Evolutionary conservation across 2,797 vertebrate species (phyloP), one percentile per base, ranked within the genome.

Genomic region (Mus caroli): DNA sequence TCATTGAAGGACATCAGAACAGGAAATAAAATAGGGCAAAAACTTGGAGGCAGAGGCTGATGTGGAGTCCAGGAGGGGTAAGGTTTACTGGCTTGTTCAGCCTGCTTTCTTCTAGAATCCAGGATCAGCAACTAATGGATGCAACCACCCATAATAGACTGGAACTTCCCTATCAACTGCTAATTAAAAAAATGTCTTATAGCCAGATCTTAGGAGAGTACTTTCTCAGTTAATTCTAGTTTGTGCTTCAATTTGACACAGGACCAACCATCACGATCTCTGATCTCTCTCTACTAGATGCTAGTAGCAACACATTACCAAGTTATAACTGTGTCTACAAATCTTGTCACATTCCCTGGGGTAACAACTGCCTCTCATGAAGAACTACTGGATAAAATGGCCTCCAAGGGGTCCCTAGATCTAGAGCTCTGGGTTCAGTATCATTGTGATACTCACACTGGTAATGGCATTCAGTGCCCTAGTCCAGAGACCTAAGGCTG

Each of bases 281-380:
- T 28, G 14, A 50, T 22, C 24, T 31, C 37, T 54, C 0, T 22
- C 71, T 15, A 14, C 0, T 9, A 14, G 58, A n/a, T 2, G 0
- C 37, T 73, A 73, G 37, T 2, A 73, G 26, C 54, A 64, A 8
- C 19, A 5, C 80, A 56, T 43, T 2, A 11, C 67, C 12, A 73
- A 24, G n/a, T 10, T 34, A 13, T 67, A 40, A 69, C 64, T 12
- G 3, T 22, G 31, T 85, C 71, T 43, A 19, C 40, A 71, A 76
- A 69, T 20, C 10, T 19, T 5, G 64, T 58, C 58, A 37, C 43
- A 26, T 54, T 28, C 11, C 10, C 31, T 11, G 17, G 11, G 34
- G 46, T 17, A 22, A 75, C 24, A 91, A 37, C 0, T 46, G 43
- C 31, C 60, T 60, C 52, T 82, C n/a, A 43, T 1, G 17, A 71